Conservation (phyloP, 2,797 vertebrate genomes). For the Cichlasoma orientale region DNA sequence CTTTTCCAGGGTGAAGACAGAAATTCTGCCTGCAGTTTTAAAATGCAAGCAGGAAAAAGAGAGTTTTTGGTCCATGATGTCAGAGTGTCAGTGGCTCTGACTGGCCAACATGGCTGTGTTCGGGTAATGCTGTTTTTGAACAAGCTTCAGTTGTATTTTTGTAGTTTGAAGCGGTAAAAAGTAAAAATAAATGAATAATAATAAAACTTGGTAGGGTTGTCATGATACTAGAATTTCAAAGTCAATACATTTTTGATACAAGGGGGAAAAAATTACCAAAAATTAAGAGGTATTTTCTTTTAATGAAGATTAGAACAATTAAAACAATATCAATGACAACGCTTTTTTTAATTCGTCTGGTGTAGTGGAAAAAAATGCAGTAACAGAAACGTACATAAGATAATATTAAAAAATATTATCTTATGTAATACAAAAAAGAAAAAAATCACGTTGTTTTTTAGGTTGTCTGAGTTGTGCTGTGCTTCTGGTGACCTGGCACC, state of each 20-base stretch:
- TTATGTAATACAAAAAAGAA: fast-evolving
- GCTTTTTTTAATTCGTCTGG: fast-evolving
- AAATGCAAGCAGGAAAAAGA: background rate
- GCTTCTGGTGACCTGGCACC: background rate
- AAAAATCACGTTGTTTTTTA: fast-evolving
- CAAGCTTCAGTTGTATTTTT: background rate
- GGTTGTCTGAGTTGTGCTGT: background rate
- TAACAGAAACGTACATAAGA: fast-evolving
- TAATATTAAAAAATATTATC: background rate
- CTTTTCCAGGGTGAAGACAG: background rate
- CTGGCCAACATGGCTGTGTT: background rate
- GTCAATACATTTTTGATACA: background rate
- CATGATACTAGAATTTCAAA: background rate
- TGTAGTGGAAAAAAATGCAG: background rate
- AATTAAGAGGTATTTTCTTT: background rate
- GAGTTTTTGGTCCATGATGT: background rate
- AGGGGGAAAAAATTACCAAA: background rate
- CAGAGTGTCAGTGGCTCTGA: background rate
- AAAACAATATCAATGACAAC: background rate
- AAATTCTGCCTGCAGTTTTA: too few species aligned
- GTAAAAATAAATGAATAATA: background rate
- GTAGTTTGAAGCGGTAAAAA: background rate
- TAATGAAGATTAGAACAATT: too few species aligned
- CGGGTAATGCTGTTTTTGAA: background rate
- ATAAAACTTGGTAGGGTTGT: background rate